Conservation (phyloP, 1,140 invertebrate species). For the Anoplolepis gracilipes region DNA sequence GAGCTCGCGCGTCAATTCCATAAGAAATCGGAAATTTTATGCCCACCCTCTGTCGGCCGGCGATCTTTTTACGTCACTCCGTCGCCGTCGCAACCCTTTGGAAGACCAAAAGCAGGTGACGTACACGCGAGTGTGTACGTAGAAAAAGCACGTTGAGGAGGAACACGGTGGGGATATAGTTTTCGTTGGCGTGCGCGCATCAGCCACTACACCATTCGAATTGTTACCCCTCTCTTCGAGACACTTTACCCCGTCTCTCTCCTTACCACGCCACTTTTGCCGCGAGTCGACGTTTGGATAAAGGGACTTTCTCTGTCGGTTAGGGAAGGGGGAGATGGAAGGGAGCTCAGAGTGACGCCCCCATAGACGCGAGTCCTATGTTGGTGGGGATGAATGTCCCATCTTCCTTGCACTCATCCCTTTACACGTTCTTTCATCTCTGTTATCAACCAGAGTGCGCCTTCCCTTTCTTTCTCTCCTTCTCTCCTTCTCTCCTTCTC, state of each 20-base stretch:
- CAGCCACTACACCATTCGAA: conserved; percentile 39
- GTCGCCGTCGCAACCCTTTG: not conserved
- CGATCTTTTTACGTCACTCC: conserved; percentile 1
- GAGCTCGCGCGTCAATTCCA: not conserved
- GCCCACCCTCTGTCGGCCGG: not conserved
- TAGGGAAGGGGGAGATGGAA: not conserved
- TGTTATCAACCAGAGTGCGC: conserved; percentile 27
- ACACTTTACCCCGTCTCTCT: not conserved
- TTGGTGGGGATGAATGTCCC: conserved; percentile 32
- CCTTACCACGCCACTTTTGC: conserved; percentile 1
- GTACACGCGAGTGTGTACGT: not conserved
- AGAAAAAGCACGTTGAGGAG: conserved; percentile 11
- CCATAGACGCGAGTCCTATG: not conserved
- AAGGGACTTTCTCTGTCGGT: conserved; percentile 55
- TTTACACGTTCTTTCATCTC: not conserved
- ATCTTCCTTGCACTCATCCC: conserved; percentile 19
- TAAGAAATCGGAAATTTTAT: conserved; percentile 20
- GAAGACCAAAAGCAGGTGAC: conserved; percentile 29
- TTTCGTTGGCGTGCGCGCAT: conserved; percentile 33
- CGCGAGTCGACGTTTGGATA: conserved; percentile 47
- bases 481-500: not conserved
- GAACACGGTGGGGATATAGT: conserved; percentile 36
- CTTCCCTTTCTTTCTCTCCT: conserved; percentile 7
- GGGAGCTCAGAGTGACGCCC: conserved; percentile 54
- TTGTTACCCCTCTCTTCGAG: conserved; percentile 37